These are phyloP conservation scores for Phyllopteryx taeniolatus DNA, from an alignment of 2,113 vertebrate species.

Conservation along the genomic window DNA sequence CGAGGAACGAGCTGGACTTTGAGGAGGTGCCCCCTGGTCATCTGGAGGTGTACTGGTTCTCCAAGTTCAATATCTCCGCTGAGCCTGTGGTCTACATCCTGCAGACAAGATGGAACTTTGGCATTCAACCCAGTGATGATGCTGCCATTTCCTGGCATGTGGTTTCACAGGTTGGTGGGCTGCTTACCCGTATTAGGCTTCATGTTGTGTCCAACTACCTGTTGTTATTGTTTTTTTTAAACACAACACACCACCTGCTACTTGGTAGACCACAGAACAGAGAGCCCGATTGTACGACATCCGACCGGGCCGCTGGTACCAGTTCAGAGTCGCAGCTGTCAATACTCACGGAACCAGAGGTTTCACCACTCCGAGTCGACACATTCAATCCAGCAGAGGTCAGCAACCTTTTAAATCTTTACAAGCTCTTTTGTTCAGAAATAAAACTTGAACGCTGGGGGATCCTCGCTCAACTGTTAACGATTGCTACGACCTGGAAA, in stretches of 20 bases:
- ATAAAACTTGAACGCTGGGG: no score
- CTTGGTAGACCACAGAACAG: conserved; percentile 80
- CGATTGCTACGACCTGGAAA: no score
- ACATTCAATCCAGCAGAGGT: conserved; percentile 88
- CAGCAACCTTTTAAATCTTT: background rate
- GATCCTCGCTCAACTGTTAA: no score
- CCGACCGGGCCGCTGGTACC: conserved; percentile 87
- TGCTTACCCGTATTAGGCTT: background rate
- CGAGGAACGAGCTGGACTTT: conserved; percentile 85
- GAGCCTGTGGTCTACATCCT: conserved; percentile 87
- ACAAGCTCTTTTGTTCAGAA: background rate
- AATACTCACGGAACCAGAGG: conserved; percentile 87
- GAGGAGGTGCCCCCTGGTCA: conserved; percentile 75
- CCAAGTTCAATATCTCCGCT: conserved; percentile 87
- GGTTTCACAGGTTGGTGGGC: conserved; percentile 77
- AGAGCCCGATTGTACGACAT: conserved; percentile 71
- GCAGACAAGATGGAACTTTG: conserved; percentile 88
- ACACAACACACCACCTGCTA: background rate
- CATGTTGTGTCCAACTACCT: background rate
- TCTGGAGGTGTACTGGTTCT: conserved; percentile 86
- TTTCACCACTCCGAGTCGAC: conserved; percentile 89
- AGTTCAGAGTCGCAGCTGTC: conserved; percentile 89
- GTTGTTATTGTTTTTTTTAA: background rate
- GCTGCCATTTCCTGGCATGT: conserved; percentile 83
- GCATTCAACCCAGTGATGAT: conserved; percentile 90